These are phyloP conservation scores for Mobula birostris DNA, from an alignment of 2,113 vertebrate species.

Conservation along the genomic window DNA sequence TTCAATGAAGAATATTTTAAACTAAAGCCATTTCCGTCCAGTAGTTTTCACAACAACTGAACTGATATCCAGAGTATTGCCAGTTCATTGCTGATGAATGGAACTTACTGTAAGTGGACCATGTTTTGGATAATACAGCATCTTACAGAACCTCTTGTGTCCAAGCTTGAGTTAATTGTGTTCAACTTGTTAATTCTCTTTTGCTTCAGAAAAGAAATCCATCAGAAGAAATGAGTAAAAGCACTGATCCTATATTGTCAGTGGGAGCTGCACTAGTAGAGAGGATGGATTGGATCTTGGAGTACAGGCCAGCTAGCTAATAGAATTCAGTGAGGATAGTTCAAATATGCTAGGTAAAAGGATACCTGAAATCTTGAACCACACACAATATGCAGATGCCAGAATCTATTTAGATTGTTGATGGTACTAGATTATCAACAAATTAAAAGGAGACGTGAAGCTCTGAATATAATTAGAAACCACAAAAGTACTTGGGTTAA, in stretches of 20 bases:
- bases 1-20: background rate
- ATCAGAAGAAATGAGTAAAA: background rate
- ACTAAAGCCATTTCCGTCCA: background rate
- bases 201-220: background rate
- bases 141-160: no score
- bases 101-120: background rate
- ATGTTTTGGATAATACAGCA: background rate
- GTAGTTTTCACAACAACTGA: no score
- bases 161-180: background rate
- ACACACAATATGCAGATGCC: background rate
- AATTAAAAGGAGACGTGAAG: background rate
- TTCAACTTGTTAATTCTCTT: background rate
- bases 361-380: background rate
- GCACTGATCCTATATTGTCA: background rate
- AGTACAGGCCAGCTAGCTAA: background rate
- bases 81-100: background rate
- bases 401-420: background rate
- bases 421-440: background rate
- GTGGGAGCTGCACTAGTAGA: background rate
- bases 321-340: background rate
- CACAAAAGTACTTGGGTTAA: background rate
- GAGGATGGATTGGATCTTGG: background rate
- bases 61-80: no score
- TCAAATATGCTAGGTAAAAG: background rate
- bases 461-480: background rate